Evolutionary conservation across 2,113 vertebrate species (phyloP), one percentile per base, ranked within the genome.

Genomic region (Pomatostomus ruficeps): DNA sequence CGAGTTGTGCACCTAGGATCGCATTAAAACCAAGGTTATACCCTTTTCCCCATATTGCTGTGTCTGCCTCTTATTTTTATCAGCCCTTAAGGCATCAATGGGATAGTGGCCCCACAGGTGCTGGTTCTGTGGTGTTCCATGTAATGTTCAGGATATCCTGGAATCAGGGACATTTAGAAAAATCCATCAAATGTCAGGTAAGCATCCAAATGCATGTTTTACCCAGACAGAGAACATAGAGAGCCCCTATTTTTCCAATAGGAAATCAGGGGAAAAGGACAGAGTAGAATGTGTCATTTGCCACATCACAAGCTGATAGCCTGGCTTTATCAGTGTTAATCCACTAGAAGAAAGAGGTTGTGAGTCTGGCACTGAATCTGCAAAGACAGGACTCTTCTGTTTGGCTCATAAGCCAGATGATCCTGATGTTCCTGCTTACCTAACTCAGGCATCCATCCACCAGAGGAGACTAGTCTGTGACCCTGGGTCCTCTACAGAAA

Each of bases 391-490:
- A 51, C 18, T 75, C 4, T 45, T 9, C 0, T 10, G 2, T 82
- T 73, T 76, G 40, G 16, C 48, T 79, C 33, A 71, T 35, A 58
- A 63, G 7, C 23, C 71, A 59, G 48, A 23, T 40, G 52, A 38
- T 49, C 14, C 26, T 55, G 48, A 38, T 59, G 22, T 20, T 74
- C 16, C 6, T 82, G 28, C 23, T 75, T 18, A 16, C 14, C 12
- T 45, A 62, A 81, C 0, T n/a, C 16, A 82, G 33, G 26, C 29
- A 43, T 13, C 23, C 42, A 24, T n/a, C 8, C 26, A 43, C n/a
- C 0, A 0, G 6, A 66, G 29, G 14, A 84, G 38, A 42, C 5
- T 33, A 31, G 21, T 76, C n/a, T 51, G 31, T 57, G 54, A 25
- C 31, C 57, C 40, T 54, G 61, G 52, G 8, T 38, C 13, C 29